Evolutionary conservation across 2,797 vertebrate species (phyloP), one percentile per base, ranked within the genome.

Genomic region (Cyprinodon diabolis): DNA sequence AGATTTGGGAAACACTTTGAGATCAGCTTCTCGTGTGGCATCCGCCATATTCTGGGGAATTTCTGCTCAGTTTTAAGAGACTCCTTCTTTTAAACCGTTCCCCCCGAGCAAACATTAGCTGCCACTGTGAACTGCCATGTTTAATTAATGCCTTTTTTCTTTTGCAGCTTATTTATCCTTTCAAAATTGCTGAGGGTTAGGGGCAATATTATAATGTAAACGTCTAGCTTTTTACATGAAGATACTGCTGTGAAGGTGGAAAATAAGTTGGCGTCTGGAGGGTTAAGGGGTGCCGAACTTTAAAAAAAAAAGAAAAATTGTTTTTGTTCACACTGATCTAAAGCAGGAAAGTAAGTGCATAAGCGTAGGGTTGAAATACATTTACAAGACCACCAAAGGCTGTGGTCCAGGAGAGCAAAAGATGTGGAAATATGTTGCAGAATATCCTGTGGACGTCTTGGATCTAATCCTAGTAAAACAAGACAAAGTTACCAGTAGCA

Each of bases 11-110:
- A 74, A 80, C 80, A 87, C 78, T 19, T 47, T 40, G 68, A 85
- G 78, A 90, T 80, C 63, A 58, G 67, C 91, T 88, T 86, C 89
- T 79, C 93, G 91, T 92, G 93, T 93, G 93, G 92, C 87, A 90
- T 51, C 80, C 80, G 85, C 81, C 88, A 76, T 72, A 80, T 84
- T 76, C 72, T 25, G 68, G 68, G 56, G 78, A 80, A 17, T 87
- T 86, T 81, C 87, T 77, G 80, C 72, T 82, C 72, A 80, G 81
- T 88, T 91, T 89, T 90, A 92, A 94, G 85, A 80, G 83, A 79
- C 75, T 79, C 68, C 85, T 89, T 74, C 81, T 72, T 80, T 84
- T 76, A 74, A 90, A 89, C 76, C 72, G 70, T 88, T 80, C 86
- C 75, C 82, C 83, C 35, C 77, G 78, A 77, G 86, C 83, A 73